These are phyloP conservation scores for Corythaeola cristata DNA, from an alignment of 2,113 vertebrate species.

Conservation along the genomic window DNA sequence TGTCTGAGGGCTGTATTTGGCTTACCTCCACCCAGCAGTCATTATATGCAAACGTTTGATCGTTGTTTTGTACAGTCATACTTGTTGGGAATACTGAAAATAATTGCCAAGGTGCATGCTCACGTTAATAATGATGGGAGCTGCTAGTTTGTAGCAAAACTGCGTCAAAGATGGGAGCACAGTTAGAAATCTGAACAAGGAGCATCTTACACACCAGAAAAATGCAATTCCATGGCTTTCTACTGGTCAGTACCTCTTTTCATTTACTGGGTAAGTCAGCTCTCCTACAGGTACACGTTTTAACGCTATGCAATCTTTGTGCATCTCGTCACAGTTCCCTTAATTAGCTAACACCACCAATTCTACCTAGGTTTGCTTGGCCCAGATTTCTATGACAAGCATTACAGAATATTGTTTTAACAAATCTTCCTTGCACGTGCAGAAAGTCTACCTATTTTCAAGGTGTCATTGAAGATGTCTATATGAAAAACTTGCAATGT, in stretches of 20 bases:
- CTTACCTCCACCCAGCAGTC: not conserved
- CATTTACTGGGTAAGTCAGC: not conserved
- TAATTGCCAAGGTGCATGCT: not conserved
- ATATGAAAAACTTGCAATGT: not conserved
- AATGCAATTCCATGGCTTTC: not conserved
- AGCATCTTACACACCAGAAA: not conserved
- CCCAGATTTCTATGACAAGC: not conserved
- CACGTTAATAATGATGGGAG: not conserved
- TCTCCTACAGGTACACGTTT: not conserved
- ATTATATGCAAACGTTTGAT: not conserved
- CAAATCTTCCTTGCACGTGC: not conserved
- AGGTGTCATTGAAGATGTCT: not conserved
- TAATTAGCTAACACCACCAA: not conserved
- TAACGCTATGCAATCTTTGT: not conserved
- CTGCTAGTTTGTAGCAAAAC: not conserved
- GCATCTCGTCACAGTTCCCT: not conserved
- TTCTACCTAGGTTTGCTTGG: not conserved
- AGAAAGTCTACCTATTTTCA: not conserved
- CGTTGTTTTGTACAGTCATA: not conserved
- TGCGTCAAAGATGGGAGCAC: not conserved
- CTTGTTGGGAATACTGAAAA: not conserved
- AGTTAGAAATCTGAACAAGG: not conserved
- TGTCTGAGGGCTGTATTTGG: not conserved
- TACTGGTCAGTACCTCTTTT: not conserved
- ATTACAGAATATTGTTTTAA: not conserved